These are phyloP conservation scores for Himalopsyche japonica DNA, from an alignment of 2,888 invertebrate genomes.

Conservation along the genomic window DNA sequence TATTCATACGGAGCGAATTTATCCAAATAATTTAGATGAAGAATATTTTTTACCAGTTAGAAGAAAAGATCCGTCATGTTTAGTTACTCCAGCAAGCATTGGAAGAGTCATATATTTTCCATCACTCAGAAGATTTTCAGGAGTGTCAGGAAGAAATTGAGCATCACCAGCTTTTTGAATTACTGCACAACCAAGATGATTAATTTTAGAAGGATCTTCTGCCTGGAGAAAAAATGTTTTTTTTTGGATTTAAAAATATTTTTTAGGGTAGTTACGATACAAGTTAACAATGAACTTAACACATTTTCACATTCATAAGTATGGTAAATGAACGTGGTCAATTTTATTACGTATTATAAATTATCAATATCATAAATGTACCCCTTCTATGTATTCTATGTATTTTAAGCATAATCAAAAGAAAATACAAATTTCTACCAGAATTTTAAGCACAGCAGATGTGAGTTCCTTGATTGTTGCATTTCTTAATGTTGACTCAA, in stretches of 20 bases:
- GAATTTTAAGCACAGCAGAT: conserved; percentile 47
- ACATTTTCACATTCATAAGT: too few relatives aligned
- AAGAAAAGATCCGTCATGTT: conserved; percentile 54
- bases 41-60: conserved; percentile 47
- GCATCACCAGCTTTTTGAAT: conserved; percentile 44
- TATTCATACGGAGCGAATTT: too few relatives aligned
- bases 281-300: too few relatives aligned
- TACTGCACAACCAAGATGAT: conserved; percentile 42
- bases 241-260: too few relatives aligned
- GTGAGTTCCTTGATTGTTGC: conserved; percentile 48
- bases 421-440: conserved; percentile 37
- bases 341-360: too few relatives aligned
- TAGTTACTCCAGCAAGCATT: conserved; percentile 53
- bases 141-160: conserved; percentile 44
- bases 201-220: background rate
- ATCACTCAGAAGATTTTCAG: conserved; percentile 40
- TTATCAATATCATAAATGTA: too few relatives aligned
- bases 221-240: background rate
- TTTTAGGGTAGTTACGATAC: too few relatives aligned
- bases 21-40: too few relatives aligned
- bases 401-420: too few relatives aligned
- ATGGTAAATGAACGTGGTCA: too few relatives aligned
- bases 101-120: conserved; percentile 48
- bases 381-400: too few relatives aligned
- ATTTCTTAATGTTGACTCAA: conserved; percentile 49